These are phyloP conservation scores for Philereme transversata DNA, from an alignment of 2,888 invertebrate species.

Conservation along the genomic window DNA sequence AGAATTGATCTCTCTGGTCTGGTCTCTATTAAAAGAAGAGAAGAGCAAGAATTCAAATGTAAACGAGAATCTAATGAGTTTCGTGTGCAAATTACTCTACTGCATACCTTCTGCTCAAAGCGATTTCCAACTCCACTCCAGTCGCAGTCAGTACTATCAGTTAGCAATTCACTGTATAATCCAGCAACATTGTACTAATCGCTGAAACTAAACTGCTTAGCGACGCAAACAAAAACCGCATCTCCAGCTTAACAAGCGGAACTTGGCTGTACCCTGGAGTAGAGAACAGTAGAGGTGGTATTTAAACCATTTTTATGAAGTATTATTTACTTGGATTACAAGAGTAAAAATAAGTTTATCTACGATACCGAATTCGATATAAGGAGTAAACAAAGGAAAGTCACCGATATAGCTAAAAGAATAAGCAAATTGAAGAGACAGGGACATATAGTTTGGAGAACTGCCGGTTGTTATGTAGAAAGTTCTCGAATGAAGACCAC, in stretches of 20 bases:
- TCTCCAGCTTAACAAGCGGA: slow-evolving; percentile 20
- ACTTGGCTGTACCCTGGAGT: slow-evolving; percentile 9
- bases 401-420: no score
- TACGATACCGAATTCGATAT: no score
- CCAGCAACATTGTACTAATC: slow-evolving; percentile 24
- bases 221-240: slow-evolving; percentile 27
- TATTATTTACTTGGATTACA: no score
- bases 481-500: no score
- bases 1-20: no score
- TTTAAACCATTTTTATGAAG: not conserved
- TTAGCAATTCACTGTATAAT: slow-evolving; percentile 1
- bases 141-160: not conserved
- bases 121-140: not conserved
- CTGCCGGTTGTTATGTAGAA: no score
- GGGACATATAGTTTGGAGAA: no score
- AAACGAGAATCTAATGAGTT: not conserved
- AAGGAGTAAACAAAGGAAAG: no score
- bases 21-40: no score
- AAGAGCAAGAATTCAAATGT: no score
- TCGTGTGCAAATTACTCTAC: not conserved
- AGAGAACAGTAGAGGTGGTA: not conserved
- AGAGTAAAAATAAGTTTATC: no score
- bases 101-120: not conserved
- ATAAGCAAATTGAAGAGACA: no score
- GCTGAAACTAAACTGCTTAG: slow-evolving; percentile 28